Conservation (phyloP, 1,140 invertebrate genomes). For the Tetramorium simillimum region DNA sequence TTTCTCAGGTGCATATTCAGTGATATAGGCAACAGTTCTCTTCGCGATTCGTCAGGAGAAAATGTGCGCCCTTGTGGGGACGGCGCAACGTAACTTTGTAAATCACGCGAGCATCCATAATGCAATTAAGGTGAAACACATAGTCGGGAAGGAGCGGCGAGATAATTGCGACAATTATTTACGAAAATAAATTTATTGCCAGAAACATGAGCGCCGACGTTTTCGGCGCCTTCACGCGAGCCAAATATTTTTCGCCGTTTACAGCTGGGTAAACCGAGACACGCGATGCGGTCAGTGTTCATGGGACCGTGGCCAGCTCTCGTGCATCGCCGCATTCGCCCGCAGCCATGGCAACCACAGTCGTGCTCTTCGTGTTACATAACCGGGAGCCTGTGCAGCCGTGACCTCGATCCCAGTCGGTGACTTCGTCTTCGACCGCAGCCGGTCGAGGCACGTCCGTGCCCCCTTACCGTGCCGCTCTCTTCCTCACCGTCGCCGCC, state of each 20-base stretch:
- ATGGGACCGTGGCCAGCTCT: conserved; percentile 31
- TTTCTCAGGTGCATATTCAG: neutral
- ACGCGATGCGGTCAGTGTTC: conserved; percentile 33
- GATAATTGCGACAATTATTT: neutral
- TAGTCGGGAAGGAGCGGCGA: neutral
- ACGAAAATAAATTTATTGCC: neutral
- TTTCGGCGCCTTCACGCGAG: neutral
- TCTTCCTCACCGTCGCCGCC: neutral
- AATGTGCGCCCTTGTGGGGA: too few relatives aligned
- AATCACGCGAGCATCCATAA: neutral
- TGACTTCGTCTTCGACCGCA: conserved; percentile 60
- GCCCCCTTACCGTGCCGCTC: conserved; percentile 9
- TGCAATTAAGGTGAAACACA: neutral
- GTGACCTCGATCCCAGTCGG: conserved; percentile 79
- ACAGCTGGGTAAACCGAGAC: conserved; percentile 26
- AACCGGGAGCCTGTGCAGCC: conserved; percentile 75
- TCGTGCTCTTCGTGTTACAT: conserved; percentile 74
- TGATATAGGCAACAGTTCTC: neutral
- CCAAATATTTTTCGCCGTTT: conserved; percentile 24
- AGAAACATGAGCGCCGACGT: too few relatives aligned
- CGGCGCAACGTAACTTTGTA: neutral
- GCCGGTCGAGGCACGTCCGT: conserved; percentile 33
- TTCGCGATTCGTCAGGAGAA: neutral
- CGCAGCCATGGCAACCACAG: conserved; percentile 46
- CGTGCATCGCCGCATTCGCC: conserved; percentile 53